Percentiles rank a stretch among this genome's conserved stretches.
Conservation (phyloP, 2,113 vertebrate genomes). For the Origma solitaria region DNA sequence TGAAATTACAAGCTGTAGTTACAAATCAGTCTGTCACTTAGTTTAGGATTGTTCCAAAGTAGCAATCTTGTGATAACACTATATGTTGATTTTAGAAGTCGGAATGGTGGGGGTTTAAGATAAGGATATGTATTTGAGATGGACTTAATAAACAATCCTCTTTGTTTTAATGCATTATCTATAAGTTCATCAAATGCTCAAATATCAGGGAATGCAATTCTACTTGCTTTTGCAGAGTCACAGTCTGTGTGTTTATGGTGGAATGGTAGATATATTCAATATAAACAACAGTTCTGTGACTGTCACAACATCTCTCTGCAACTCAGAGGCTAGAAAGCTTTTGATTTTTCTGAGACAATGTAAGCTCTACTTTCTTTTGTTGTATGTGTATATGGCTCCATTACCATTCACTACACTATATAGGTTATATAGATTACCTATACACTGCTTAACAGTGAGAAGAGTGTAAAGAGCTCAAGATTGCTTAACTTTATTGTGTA, state of each 20-base stretch:
- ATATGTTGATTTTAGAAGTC: neutral
- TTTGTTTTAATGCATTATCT: neutral
- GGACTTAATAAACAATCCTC: neutral
- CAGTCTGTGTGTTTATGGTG: neutral
- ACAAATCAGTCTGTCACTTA: neutral
- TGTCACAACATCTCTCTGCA: neutral
- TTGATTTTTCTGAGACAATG: neutral
- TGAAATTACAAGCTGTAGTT: neutral
- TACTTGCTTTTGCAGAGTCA: neutral
- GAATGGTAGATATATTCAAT: neutral
- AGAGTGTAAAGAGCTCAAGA: neutral
- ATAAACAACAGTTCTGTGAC: neutral
- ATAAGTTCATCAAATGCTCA: neutral
- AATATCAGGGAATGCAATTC: neutral
- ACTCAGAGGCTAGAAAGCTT: neutral
- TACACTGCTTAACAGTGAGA: neutral
- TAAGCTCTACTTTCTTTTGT: neutral
- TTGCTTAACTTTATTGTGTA: neutral
- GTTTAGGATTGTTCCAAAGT: neutral
- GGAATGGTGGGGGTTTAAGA: neutral
- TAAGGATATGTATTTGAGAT: neutral
- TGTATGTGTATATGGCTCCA: neutral
- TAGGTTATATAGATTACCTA: no score
- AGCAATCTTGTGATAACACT: neutral
- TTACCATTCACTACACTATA: neutral